These are phyloP conservation scores for Drosophila planitibia DNA, from an alignment of 2,888 invertebrate genomes.

Conservation along the genomic window DNA sequence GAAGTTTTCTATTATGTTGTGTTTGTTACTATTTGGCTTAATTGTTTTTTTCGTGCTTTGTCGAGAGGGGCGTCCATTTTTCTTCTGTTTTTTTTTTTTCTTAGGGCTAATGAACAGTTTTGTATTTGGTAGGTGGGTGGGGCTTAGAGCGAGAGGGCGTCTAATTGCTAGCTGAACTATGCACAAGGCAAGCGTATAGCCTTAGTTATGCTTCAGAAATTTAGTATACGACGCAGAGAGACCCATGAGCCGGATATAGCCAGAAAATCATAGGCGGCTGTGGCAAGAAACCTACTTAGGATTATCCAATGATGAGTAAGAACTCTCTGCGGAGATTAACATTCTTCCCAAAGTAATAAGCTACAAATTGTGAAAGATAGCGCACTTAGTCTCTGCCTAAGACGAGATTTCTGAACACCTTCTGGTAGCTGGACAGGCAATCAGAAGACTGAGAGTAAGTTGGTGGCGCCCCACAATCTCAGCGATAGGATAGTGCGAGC, in stretches of 20 bases:
- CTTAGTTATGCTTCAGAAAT: background rate
- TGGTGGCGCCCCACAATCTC: rapidly evolving
- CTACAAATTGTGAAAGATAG: background rate
- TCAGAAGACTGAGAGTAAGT: background rate
- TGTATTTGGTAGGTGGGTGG: conserved; percentile 14
- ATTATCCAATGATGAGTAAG: rapidly evolving
- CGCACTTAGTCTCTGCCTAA: background rate
- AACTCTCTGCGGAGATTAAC: background rate
- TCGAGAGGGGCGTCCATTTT: conserved; percentile 49
- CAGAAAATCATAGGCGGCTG: background rate
- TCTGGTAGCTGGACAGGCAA: background rate
- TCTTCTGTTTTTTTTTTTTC: conserved; percentile 11
- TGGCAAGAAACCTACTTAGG: background rate
- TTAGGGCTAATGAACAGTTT: conserved; percentile 60
- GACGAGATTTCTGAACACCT: rapidly evolving
- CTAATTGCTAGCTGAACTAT: conserved; percentile 56
- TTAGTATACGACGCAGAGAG: background rate
- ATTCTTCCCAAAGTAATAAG: background rate
- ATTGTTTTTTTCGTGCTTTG: conserved; percentile 56
- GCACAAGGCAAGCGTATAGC: conserved; percentile 13
- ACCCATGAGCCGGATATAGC: background rate
- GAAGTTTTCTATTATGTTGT: conserved; percentile 32
- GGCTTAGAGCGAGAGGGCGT: conserved; percentile 35
- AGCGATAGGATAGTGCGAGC: background rate
- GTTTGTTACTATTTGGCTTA: conserved; percentile 54